Evolutionary conservation across 2,888 invertebrate genomes (phyloP).

Genomic region (Masnerella sp.): DNA sequence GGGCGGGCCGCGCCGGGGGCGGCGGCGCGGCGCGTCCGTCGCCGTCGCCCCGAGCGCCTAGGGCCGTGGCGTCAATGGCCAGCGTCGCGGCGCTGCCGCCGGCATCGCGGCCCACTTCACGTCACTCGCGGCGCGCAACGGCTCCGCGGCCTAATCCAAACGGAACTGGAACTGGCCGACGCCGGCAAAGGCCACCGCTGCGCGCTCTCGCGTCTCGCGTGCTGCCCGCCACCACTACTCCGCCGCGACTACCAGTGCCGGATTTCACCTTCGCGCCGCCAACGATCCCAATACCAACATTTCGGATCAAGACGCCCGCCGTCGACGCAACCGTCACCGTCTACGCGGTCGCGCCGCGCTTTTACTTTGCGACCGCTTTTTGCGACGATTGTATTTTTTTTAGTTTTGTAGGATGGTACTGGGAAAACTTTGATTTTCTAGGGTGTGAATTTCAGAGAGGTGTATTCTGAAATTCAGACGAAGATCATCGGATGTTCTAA

Average conservation of each 20-base stretch:
- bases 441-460: too few relatives aligned
- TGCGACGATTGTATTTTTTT: too few relatives aligned
- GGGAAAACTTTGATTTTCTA: too few relatives aligned
- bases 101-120: not conserved
- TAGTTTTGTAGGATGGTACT: too few relatives aligned
- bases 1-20: conserved; percentile 13
- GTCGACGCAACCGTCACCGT: conserved; percentile 3
- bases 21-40: conserved; percentile 60
- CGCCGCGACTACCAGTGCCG: conserved; percentile 43
- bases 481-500: too few relatives aligned
- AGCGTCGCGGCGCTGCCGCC: conserved; percentile 59
- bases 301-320: conserved; percentile 20
- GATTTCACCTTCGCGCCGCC: conserved; percentile 36
- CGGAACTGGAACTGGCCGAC: conserved; percentile 69
- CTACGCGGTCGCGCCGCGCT: too few relatives aligned
- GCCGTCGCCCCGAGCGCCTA: conserved; percentile 62
- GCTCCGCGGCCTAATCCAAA: conserved; percentile 68
- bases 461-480: too few relatives aligned
- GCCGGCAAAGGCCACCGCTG: conserved; percentile 64
- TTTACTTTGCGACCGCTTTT: too few relatives aligned
- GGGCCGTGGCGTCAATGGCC: conserved; percentile 66
- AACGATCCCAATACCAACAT: conserved; percentile 37
- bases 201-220: conserved; percentile 67
- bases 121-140: conserved; percentile 23
- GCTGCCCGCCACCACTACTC: conserved; percentile 63